phyloP scores from a whole-genome alignment of 1,140 invertebrate species.

The Myzus persicae region DNA sequence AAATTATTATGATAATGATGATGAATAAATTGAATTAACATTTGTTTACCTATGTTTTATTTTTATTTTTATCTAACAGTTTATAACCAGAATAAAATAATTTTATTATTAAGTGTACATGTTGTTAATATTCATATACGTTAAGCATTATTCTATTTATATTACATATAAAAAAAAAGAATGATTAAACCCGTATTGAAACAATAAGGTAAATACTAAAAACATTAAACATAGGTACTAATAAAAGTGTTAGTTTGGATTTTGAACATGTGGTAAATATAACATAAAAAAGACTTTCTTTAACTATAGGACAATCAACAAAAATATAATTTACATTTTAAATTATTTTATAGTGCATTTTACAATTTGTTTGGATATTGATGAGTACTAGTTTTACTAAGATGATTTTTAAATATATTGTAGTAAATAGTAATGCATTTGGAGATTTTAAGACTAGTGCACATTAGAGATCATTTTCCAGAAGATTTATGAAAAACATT shows the following conservation, averaged over 20 bases:
- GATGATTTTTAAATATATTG: neutral
- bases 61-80: neutral
- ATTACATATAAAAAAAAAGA: neutral
- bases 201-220: neutral
- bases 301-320: neutral
- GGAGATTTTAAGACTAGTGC: neutral
- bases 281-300: neutral
- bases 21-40: neutral
- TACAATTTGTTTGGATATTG: neutral
- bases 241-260: neutral
- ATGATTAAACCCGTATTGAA: neutral
- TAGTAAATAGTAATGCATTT: too few species aligned
- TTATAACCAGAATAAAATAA: neutral
- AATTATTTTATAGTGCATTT: neutral
- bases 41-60: neutral
- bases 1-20: neutral
- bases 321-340: neutral
- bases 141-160: neutral
- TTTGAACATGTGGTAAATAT: neutral
- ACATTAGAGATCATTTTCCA: neutral
- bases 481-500: neutral
- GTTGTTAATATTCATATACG: neutral
- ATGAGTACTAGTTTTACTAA: neutral
- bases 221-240: too few species aligned
- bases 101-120: neutral